These are phyloP conservation scores for Brotogeris chrysoptera DNA, from an alignment of 2,797 vertebrate genomes.

Conservation along the genomic window DNA sequence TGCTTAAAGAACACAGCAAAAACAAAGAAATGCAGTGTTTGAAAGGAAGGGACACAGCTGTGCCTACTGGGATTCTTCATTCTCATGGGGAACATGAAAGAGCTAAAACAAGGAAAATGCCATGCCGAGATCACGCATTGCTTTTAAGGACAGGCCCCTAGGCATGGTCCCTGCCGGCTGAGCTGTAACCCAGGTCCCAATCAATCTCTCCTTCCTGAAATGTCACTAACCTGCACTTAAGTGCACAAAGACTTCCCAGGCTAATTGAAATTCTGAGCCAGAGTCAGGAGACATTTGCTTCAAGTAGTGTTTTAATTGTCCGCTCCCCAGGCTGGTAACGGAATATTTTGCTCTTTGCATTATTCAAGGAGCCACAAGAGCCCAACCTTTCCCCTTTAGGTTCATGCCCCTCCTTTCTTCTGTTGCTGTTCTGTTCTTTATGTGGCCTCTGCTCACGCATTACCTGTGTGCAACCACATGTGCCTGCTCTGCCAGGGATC, in stretches of 20 bases:
- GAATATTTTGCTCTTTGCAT: constrained; percentile 53
- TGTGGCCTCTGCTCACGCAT: not conserved
- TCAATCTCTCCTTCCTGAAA: constrained; percentile 63
- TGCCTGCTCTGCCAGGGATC: not conserved
- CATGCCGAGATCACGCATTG: constrained; percentile 44
- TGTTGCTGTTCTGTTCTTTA: constrained; percentile 23
- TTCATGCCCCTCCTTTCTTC: not conserved
- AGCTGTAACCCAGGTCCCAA: constrained; percentile 54
- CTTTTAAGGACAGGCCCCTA: constrained; percentile 67
- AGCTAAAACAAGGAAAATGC: constrained; percentile 63
- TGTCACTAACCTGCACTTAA: constrained; percentile 67
- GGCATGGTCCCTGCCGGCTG: constrained; percentile 22
- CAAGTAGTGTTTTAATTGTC: constrained; percentile 72
- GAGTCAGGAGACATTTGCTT: constrained; percentile 69
- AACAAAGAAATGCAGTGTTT: not conserved
- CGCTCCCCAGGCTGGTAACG: constrained; percentile 66
- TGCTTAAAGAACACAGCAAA: not conserved
- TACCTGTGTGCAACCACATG: not conserved
- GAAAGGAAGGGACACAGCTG: not conserved
- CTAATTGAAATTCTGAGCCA: constrained; percentile 68
- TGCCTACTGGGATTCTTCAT: constrained; percentile 9
- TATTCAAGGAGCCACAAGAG: constrained; percentile 62
- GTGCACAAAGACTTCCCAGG: constrained; percentile 51
- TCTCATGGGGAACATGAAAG: constrained; percentile 26
- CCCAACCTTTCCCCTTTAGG: constrained; percentile 46